Percentiles rank a stretch among this genome's conserved stretches.
Evolutionary conservation across 2,888 invertebrate species (phyloP).

Genomic region (Lasioglossum leucozonium): DNA sequence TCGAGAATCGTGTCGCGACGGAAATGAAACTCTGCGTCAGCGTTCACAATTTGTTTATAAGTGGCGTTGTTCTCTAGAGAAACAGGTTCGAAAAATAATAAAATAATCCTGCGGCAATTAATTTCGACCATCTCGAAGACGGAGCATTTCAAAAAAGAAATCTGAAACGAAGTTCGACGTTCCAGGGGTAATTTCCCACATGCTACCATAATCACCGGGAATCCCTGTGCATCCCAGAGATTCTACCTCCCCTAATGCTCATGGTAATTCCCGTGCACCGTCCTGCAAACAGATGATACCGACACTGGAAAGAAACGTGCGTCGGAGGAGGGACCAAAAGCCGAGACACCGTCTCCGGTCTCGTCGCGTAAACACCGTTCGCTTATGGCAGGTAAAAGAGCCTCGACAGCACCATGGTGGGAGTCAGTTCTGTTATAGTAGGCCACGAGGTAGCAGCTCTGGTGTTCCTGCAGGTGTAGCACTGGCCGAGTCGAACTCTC

Average conservation of each 20-base stretch:
- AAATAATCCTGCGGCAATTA: background rate
- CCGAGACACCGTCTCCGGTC: conserved; percentile 3
- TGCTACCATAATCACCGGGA: background rate
- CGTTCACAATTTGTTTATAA: background rate
- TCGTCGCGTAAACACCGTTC: conserved; percentile 77
- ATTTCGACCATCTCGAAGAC: background rate
- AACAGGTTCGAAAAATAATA: background rate
- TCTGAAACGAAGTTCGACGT: background rate
- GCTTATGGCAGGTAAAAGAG: conserved; percentile 77
- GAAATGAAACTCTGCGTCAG: background rate
- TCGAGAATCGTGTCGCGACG: background rate
- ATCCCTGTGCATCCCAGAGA: background rate
- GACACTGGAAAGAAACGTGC: background rate
- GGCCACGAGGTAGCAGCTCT: conserved; percentile 83
- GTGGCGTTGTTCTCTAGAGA: background rate
- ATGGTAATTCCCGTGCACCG: background rate
- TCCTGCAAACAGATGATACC: background rate
- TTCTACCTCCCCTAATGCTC: background rate
- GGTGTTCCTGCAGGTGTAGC: conserved; percentile 76
- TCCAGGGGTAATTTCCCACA: too few species aligned
- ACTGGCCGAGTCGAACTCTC: conserved; percentile 76
- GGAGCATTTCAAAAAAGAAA: background rate
- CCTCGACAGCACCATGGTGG: conserved; percentile 76
- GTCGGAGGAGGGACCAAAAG: conserved; percentile 19
- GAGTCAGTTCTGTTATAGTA: conserved; percentile 85